phyloP scores from a whole-genome alignment of 2,113 vertebrate species.

The Toxotes jaculatrix region DNA sequence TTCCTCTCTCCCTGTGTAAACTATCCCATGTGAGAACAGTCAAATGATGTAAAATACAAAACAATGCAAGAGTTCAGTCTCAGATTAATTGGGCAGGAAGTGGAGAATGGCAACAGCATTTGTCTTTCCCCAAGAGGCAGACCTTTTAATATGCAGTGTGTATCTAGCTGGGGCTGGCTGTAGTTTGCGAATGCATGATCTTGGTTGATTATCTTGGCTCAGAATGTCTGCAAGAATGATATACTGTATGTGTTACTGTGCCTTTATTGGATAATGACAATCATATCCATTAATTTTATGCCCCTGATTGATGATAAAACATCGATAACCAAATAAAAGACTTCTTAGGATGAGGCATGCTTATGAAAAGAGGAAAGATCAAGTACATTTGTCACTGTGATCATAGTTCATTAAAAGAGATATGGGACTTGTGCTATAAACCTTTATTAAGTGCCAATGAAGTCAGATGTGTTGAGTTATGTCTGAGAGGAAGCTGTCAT shows the following conservation, averaged over 20 bases:
- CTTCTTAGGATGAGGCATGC: slow-evolving; percentile 65
- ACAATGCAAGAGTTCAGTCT: slow-evolving; percentile 11
- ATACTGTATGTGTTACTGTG: slow-evolving; percentile 45
- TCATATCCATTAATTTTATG: slow-evolving; percentile 74
- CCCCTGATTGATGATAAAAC: slow-evolving; percentile 78
- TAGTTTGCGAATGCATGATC: slow-evolving; percentile 65
- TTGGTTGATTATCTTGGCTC: slow-evolving; percentile 64
- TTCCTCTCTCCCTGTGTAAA: slow-evolving; percentile 2
- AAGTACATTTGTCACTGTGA: slow-evolving; percentile 67
- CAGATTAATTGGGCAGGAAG: slow-evolving; percentile 67
- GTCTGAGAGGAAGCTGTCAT: slow-evolving; percentile 56
- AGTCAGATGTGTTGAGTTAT: slow-evolving; percentile 73
- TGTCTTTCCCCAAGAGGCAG: slow-evolving; percentile 53
- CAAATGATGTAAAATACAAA: slow-evolving; percentile 19
- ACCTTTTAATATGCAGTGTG: slow-evolving; percentile 63
- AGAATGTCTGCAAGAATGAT: slow-evolving; percentile 60
- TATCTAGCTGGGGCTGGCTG: slow-evolving; percentile 45
- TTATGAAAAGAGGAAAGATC: slow-evolving; percentile 70
- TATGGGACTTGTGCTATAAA: slow-evolving; percentile 72
- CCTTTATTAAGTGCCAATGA: slow-evolving; percentile 77
- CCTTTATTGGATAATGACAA: slow-evolving; percentile 71
- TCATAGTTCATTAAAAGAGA: slow-evolving; percentile 67
- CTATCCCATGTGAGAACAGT: slow-evolving; percentile 5
- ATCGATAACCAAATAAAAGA: slow-evolving; percentile 81
- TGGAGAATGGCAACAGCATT: slow-evolving; percentile 61